Evolutionary conservation across 2,797 vertebrate species (phyloP).

Genomic region (Eulemur albifrons): DNA sequence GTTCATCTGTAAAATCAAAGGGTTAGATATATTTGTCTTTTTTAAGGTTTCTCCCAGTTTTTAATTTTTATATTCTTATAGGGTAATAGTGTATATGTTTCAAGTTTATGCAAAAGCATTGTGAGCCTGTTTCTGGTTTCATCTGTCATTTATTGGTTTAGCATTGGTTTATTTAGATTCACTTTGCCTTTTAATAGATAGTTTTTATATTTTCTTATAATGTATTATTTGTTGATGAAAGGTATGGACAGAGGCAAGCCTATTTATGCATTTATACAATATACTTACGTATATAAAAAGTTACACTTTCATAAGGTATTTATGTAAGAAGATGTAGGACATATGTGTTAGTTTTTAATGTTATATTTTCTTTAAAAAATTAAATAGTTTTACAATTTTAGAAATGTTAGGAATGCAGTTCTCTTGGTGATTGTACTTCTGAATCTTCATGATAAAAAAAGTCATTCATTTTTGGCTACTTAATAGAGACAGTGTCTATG

Average conservation of each 20-base stretch:
- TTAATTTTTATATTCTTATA: slow-evolving; percentile 33
- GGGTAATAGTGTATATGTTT: slow-evolving; percentile 23
- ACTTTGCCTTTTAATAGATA: slow-evolving; percentile 40
- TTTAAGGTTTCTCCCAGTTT: slow-evolving; percentile 39
- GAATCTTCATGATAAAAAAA: slow-evolving; percentile 24
- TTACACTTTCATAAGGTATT: slow-evolving; percentile 5
- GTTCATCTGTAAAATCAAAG: slow-evolving; percentile 48
- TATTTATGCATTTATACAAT: slow-evolving; percentile 16
- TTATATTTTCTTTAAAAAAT: slow-evolving; percentile 21
- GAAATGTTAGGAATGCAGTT: slow-evolving; percentile 39
- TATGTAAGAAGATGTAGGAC: slow-evolving; percentile 9
- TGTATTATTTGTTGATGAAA: slow-evolving; percentile 55
- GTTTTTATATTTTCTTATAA: slow-evolving; percentile 43
- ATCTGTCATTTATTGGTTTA: slow-evolving; percentile 24
- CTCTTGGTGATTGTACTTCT: neutral
- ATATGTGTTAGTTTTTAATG: slow-evolving; percentile 43
- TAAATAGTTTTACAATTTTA: slow-evolving; percentile 41
- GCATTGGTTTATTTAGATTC: slow-evolving; percentile 38
- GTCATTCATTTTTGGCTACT: slow-evolving; percentile 26
- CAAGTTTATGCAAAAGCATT: slow-evolving; percentile 36
- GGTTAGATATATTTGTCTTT: neutral
- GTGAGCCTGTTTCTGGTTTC: slow-evolving; percentile 33
- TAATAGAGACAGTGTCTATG: neutral
- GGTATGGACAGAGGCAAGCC: neutral
- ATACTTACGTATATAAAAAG: slow-evolving; percentile 38